Base-by-base conservation (phyloP, 2,113 vertebrate genomes). In the Vicugna pacos region DNA sequence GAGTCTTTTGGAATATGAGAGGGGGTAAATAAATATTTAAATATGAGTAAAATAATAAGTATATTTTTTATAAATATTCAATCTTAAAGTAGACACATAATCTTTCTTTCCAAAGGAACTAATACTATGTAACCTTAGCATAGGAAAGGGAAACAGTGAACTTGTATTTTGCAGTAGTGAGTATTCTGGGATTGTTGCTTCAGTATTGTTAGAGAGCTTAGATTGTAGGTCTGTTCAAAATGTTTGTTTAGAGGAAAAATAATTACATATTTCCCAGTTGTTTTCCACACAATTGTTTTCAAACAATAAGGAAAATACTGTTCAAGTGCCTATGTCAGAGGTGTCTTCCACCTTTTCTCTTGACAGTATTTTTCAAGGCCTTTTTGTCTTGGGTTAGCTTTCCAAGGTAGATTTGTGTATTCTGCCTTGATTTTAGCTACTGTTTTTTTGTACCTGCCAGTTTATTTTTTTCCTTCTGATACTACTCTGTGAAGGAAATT, bases 361-460 rank as follows among this genome's bases (percentile, higher is more conserved):
- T 87, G 50, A 48, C 8, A 67, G 73, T 16, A 58, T 62, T 76
- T 96, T 52, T 60, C 81, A 88, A 38, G 85, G 15, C 38, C 26
- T 82, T 13, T 80, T 30, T 89, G 48, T 70, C 28, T 92, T 95
- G 69, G 26, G 26, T 92, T 95, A 94, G 48, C 46, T 81, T 91
- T 91, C 89, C 24, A 24, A 28, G 38, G 32, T 79, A 62, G 64
- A 46, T 67, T 93, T 89, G 58, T 38, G 11, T 75, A 54, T 92
- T 75, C 50, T 79, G 24, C 32, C 4, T 86, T 85, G 4, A 76
- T 24, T 67, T 92, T 14, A n/a, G 16, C 9, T 28, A 22, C 38
- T 19, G 14, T 3, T 60, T 83, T 83, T 70, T 46, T 9, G 30
- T 77, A 54, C 81, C n/a, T 93, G 60, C 22, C 48, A 20, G 8